phyloP scores from a whole-genome alignment of 2,888 invertebrate genomes.

The Kuschelorhynchus macadamiae region DNA sequence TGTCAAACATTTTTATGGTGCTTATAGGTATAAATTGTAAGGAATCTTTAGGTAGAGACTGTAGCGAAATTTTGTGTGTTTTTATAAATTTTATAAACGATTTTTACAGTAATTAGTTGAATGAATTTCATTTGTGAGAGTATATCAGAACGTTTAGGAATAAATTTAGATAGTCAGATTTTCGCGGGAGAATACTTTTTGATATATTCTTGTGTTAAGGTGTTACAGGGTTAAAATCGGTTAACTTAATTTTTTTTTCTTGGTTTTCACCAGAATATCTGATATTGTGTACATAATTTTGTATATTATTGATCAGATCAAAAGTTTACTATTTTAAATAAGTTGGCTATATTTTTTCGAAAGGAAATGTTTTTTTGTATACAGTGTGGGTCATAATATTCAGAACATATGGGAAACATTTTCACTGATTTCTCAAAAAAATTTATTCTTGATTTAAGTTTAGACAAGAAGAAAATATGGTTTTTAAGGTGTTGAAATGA shows the following conservation, averaged over 20 bases:
- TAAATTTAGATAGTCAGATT: slow-evolving; percentile 9
- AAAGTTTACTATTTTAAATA: slow-evolving; percentile 9
- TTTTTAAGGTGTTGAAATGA: too few species aligned
- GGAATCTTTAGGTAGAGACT: slow-evolving; percentile 36
- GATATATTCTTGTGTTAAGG: slow-evolving; percentile 33
- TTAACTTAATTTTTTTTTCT: slow-evolving; percentile 45
- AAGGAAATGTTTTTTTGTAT: slow-evolving; percentile 7
- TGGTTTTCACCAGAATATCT: slow-evolving; percentile 49
- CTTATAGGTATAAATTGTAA: slow-evolving; percentile 54
- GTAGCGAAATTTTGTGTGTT: slow-evolving; percentile 61
- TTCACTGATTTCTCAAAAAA: too few species aligned
- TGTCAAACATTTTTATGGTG: slow-evolving; percentile 67
- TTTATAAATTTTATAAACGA: slow-evolving; percentile 61
- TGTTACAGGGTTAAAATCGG: slow-evolving; percentile 61
- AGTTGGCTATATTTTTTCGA: slow-evolving; percentile 6
- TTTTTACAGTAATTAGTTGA: slow-evolving; percentile 58
- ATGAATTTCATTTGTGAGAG: slow-evolving; percentile 47
- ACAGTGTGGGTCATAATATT: too few species aligned
- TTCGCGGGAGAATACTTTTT: slow-evolving; percentile 14
- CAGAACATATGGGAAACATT: too few species aligned
- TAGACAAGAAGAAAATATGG: too few species aligned
- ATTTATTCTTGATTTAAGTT: too few species aligned
- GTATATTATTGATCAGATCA: slow-evolving; percentile 17
- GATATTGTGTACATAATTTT: slow-evolving; percentile 56
- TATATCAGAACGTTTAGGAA: slow-evolving; percentile 23